Conservation (phyloP, 2,113 vertebrate genomes). For the Sylvicapra grimmia region DNA sequence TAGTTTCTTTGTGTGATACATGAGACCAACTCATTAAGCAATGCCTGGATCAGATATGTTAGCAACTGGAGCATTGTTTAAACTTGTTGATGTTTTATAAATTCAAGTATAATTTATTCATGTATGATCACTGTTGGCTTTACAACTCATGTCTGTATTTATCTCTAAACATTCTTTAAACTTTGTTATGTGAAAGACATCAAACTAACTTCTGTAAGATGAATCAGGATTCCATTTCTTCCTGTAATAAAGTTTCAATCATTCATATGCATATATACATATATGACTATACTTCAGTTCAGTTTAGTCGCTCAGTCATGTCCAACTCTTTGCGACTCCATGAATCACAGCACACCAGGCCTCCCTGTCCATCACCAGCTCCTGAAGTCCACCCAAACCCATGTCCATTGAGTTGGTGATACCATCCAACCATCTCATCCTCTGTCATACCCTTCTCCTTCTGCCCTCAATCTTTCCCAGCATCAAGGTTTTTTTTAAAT, state of each 20-base stretch:
- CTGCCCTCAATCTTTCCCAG: background rate
- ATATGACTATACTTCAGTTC: background rate
- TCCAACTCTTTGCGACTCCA: fast-evolving
- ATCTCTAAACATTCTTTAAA: background rate
- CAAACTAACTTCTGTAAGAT: background rate
- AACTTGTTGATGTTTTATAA: background rate
- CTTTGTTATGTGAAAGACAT: background rate
- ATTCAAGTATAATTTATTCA: constrained; percentile 5
- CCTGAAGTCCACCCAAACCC: background rate
- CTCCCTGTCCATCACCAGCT: background rate
- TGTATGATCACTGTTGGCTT: background rate
- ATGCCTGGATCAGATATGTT: background rate
- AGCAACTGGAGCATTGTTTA: background rate
- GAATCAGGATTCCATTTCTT: background rate
- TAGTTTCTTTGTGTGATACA: constrained; percentile 5
- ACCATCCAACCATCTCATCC: background rate
- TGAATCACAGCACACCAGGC: background rate
- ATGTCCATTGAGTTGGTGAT: background rate
- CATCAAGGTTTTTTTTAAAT: background rate
- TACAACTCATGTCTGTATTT: background rate
- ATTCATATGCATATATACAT: background rate
- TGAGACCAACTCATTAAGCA: background rate
- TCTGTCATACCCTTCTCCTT: background rate
- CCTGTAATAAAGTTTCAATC: background rate
- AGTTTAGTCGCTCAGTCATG: fast-evolving